Percentiles rank a stretch among this genome's conserved stretches.
phyloP scores from a whole-genome alignment of 1,140 invertebrate species.

The Oncopeltus fasciatus region DNA sequence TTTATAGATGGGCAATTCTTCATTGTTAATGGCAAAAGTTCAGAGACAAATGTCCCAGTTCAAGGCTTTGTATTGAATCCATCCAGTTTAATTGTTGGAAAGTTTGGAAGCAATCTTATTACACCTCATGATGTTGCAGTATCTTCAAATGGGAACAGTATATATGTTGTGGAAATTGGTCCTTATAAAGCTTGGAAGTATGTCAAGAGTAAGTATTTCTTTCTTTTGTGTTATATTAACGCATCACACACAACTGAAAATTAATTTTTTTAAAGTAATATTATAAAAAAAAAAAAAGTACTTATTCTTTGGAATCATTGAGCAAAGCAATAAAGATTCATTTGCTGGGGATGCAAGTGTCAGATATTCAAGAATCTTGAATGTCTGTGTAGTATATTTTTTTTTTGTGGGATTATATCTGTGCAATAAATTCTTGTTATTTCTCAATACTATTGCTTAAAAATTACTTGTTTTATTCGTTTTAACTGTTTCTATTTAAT shows the following conservation, averaged over 20 bases:
- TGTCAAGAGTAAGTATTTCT: constrained; percentile 26
- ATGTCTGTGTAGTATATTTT: background rate
- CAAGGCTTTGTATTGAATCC: background rate
- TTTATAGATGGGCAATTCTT: background rate
- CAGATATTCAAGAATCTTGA: background rate
- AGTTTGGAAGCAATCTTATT: constrained; percentile 43
- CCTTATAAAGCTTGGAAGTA: constrained; percentile 50
- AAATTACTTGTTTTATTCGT: too few relatives aligned
- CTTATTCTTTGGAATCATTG: background rate
- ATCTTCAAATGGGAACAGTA: constrained; percentile 43
- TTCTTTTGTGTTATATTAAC: too few relatives aligned
- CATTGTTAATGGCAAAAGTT: background rate
- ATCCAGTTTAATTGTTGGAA: constrained; percentile 33
- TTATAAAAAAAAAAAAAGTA: background rate
- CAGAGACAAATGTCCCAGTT: background rate
- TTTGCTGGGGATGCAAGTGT: background rate
- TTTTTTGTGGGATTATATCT: too few relatives aligned
- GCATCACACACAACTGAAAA: too few relatives aligned
- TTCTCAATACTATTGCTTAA: too few relatives aligned
- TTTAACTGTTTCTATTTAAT: too few relatives aligned
- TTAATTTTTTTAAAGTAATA: too few relatives aligned
- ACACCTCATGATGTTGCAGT: constrained; percentile 65
- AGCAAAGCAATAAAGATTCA: background rate
- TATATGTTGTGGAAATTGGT: constrained; percentile 61
- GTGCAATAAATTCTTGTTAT: too few relatives aligned